A percentile compares a stretch with the other conserved stretches of the same genome.
These are phyloP conservation scores for Apotomis capreana DNA, from an alignment of 2,888 invertebrate species.

Conservation along the genomic window DNA sequence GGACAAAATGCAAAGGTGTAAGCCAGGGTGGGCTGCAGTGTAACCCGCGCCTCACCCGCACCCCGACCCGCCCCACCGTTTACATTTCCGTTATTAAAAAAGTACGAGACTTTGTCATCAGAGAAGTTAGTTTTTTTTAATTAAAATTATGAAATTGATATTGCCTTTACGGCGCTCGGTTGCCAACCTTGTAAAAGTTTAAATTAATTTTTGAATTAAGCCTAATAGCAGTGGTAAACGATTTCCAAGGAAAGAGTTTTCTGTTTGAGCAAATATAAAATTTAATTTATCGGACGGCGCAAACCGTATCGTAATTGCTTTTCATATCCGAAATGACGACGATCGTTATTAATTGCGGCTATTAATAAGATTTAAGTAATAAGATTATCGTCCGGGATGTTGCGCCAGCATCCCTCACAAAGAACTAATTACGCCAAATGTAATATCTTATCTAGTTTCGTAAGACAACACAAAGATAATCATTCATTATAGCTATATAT, in stretches of 20 bases:
- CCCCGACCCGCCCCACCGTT: constrained; percentile 63
- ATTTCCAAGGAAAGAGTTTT: constrained; percentile 80
- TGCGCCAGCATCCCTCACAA: constrained; percentile 18
- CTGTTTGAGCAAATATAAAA: constrained; percentile 74
- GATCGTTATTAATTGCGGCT: constrained; percentile 54
- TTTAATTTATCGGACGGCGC: constrained; percentile 74
- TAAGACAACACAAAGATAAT: not conserved
- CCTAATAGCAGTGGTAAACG: constrained; percentile 80
- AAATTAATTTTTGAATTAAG: constrained; percentile 84
- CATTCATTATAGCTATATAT: not conserved
- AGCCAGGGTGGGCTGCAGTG: not conserved
- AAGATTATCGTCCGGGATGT: constrained; percentile 33
- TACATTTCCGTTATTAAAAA: constrained; percentile 83
- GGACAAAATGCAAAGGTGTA: not conserved
- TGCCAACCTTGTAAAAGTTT: constrained; percentile 81
- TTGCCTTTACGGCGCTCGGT: constrained; percentile 79
- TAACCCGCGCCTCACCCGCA: constrained; percentile 49
- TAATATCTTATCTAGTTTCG: not conserved
- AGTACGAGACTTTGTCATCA: constrained; percentile 82
- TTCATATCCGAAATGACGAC: constrained; percentile 63
- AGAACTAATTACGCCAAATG: constrained; percentile 17
- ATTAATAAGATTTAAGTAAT: constrained; percentile 44
- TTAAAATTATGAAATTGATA: constrained; percentile 85
- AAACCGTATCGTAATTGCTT: constrained; percentile 72
- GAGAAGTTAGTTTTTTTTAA: constrained; percentile 82